Percentiles rank a stretch among this genome's conserved stretches.
These are phyloP conservation scores for Bostrychus sinensis DNA, from an alignment of 2,113 vertebrate species.

Conservation along the genomic window DNA sequence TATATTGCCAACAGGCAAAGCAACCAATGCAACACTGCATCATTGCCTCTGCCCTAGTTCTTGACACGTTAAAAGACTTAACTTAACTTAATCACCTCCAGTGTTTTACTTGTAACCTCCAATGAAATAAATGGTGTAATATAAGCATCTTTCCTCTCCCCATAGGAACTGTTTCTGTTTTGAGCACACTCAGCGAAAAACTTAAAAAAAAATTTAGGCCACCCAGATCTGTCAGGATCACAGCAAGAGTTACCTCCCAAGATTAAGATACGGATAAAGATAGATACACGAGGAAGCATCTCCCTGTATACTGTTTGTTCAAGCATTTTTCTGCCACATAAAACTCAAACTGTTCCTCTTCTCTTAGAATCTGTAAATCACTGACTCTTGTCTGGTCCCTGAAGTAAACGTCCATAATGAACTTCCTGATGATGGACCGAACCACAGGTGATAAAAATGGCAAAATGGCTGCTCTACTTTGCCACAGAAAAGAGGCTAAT, in stretches of 20 bases:
- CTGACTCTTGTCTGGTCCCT: conserved; percentile 51
- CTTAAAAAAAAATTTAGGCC: conserved; percentile 27
- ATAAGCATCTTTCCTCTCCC: neutral
- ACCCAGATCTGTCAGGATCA: conserved; percentile 39
- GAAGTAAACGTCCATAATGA: conserved; percentile 68
- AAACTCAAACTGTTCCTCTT: conserved; percentile 17
- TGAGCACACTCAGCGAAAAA: conserved; percentile 11
- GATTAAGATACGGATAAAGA: conserved; percentile 32
- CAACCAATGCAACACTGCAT: too few relatives aligned
- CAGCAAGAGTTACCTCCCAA: conserved; percentile 38
- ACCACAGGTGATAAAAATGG: conserved; percentile 62
- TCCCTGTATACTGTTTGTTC: neutral
- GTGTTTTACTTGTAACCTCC: neutral
- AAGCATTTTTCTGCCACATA: conserved; percentile 23
- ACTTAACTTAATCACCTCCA: too few relatives aligned
- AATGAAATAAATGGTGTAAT: neutral
- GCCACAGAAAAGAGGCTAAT: conserved; percentile 67
- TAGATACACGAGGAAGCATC: conserved; percentile 19
- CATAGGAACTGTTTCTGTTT: conserved; percentile 15
- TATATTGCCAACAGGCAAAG: too few relatives aligned
- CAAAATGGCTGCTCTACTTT: conserved; percentile 50
- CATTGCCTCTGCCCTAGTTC: too few relatives aligned
- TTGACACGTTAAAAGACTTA: too few relatives aligned
- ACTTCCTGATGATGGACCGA: conserved; percentile 47
- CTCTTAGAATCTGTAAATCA: conserved; percentile 39